These are phyloP conservation scores for Sitophilus oryzae DNA, from an alignment of 1,140 invertebrate species.

Conservation along the genomic window DNA sequence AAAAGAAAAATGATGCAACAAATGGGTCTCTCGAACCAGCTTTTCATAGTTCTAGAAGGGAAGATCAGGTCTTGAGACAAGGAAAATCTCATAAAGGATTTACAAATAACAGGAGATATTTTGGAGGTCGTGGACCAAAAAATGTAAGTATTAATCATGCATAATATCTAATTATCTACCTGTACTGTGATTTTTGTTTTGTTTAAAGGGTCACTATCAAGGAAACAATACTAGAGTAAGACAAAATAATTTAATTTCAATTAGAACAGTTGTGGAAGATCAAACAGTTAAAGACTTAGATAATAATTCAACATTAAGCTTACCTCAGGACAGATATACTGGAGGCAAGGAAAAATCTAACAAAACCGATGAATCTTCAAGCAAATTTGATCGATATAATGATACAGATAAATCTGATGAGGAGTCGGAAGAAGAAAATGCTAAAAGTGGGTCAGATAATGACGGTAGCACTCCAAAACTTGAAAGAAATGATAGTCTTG, in stretches of 20 bases:
- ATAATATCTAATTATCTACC: too few species aligned
- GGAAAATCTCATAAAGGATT: slow-evolving; percentile 5
- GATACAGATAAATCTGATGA: slow-evolving; percentile 39
- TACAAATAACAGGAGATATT: slow-evolving; percentile 26
- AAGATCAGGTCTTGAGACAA: background rate
- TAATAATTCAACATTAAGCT: slow-evolving; percentile 25
- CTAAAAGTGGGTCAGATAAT: slow-evolving; percentile 19
- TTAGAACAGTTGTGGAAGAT: slow-evolving; percentile 22
- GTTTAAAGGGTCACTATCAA: slow-evolving; percentile 37
- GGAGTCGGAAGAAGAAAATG: slow-evolving; percentile 36
- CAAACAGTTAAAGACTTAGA: slow-evolving; percentile 1
- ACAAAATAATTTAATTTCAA: slow-evolving; percentile 28
- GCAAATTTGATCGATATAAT: slow-evolving; percentile 42
- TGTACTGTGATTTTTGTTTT: too few species aligned
- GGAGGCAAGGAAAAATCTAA: slow-evolving; percentile 15
- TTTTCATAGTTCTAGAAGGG: too few species aligned
- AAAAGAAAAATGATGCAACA: slow-evolving; percentile 22
- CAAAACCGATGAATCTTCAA: slow-evolving; percentile 24
- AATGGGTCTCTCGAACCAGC: too few species aligned
- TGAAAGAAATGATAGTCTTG: slow-evolving; percentile 36
- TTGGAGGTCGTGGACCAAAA: slow-evolving; percentile 26
- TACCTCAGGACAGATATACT: slow-evolving; percentile 36
- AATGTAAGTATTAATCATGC: slow-evolving; percentile 35
- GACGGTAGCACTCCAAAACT: slow-evolving; percentile 20
- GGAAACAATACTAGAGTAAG: slow-evolving; percentile 13